Percentiles rank a stretch among this genome's conserved stretches.
Evolutionary conservation across 1,140 invertebrate species (phyloP).

Genomic region (Ditylenchus dipsaci): DNA sequence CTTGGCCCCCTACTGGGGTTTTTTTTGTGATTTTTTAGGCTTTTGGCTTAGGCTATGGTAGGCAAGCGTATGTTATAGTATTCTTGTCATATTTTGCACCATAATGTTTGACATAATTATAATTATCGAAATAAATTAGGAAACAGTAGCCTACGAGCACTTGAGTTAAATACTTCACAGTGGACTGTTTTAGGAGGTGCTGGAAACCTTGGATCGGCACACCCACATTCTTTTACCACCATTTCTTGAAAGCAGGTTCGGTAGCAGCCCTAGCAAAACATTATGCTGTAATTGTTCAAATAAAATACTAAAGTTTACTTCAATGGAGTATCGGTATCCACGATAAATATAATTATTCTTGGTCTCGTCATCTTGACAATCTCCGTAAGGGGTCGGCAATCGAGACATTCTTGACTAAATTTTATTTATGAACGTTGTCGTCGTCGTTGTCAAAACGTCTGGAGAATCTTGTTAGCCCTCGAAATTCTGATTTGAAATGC

Average conservation of each 20-base stretch:
- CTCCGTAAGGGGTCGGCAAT: constrained; percentile 55
- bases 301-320: constrained; percentile 27
- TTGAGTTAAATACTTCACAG: constrained; percentile 42
- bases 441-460: too few species aligned
- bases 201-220: constrained; percentile 55
- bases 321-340: constrained; percentile 54
- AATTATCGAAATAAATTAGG: too few species aligned
- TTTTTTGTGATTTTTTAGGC: too few species aligned
- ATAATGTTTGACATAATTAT: too few species aligned
- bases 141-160: constrained; percentile 16
- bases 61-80: too few species aligned
- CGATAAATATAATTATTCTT: constrained; percentile 1
- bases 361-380: constrained; percentile 40
- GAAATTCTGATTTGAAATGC: too few species aligned
- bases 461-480: too few species aligned
- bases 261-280: constrained; percentile 43
- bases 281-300: not conserved
- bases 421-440: not conserved
- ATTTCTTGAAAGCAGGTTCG: constrained; percentile 52
- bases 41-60: too few species aligned
- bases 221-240: constrained; percentile 50
- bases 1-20: too few species aligned
- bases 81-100: too few species aligned
- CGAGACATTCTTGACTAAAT: constrained; percentile 42
- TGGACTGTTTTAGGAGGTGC: constrained; percentile 10